These are phyloP conservation scores for Peromyscus maniculatus DNA, from an alignment of 2,113 vertebrate species.

Conservation along the genomic window DNA sequence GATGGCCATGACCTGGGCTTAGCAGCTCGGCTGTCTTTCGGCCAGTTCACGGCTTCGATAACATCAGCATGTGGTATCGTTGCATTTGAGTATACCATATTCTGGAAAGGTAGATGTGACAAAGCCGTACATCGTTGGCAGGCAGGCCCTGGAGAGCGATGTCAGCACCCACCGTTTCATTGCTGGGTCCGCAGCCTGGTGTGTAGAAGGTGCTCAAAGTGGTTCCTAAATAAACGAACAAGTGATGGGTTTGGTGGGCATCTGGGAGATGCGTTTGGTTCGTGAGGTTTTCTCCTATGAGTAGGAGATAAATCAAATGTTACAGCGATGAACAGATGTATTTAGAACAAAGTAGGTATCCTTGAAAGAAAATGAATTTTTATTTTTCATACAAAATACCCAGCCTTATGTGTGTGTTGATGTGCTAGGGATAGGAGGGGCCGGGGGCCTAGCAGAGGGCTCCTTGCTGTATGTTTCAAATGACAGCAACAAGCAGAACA, in stretches of 20 bases:
- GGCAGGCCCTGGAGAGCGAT: not conserved
- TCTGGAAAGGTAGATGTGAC: not conserved
- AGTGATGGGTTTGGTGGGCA: not conserved
- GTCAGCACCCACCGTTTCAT: not conserved
- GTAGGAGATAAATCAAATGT: not conserved
- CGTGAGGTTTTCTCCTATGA: not conserved
- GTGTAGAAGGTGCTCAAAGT: not conserved
- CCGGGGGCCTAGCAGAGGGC: not conserved
- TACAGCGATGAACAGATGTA: not conserved
- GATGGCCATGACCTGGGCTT: not conserved
- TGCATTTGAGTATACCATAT: not conserved
- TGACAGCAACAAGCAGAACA: not conserved
- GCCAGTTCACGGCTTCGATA: not conserved
- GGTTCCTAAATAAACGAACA: not conserved
- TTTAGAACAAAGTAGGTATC: constrained; percentile 1
- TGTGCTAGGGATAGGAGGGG: not conserved
- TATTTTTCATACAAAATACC: too few species aligned
- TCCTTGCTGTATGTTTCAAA: not conserved
- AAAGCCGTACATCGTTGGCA: not conserved
- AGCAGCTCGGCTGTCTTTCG: not conserved
- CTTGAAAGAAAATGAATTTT: constrained; percentile 13
- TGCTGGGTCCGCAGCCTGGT: not conserved
- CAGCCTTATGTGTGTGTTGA: not conserved
- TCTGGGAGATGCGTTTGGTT: not conserved
- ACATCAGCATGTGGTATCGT: constrained; percentile 14